phyloP scores from a whole-genome alignment of 2,113 vertebrate species.

The Galeopterus variegatus region DNA sequence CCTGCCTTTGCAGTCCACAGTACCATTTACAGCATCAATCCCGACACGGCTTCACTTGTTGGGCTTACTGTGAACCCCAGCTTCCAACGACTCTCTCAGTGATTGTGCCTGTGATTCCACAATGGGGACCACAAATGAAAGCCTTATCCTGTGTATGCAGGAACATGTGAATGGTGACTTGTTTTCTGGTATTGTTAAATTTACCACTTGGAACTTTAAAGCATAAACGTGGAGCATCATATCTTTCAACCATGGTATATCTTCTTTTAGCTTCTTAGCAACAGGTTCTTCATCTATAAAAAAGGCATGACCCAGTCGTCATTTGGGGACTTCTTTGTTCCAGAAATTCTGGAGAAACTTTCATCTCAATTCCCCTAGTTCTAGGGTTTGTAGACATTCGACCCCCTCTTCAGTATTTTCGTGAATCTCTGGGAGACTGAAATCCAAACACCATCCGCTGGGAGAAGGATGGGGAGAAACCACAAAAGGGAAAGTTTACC shows the following conservation, averaged over 20 bases:
- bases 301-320: not conserved
- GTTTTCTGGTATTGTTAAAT: not conserved
- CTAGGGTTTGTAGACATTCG: not conserved
- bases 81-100: not conserved
- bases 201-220: not conserved
- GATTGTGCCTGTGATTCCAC: not conserved
- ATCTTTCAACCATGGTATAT: too few relatives aligned
- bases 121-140: not conserved
- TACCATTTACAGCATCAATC: too few relatives aligned
- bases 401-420: not conserved
- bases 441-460: not conserved
- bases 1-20: not conserved
- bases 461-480: not conserved
- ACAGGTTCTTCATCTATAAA: not conserved
- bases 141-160: not conserved
- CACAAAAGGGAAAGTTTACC: not conserved
- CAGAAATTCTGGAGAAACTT: not conserved
- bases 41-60: not conserved
- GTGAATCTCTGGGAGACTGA: not conserved
- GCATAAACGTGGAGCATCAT: too few relatives aligned
- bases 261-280: not conserved
- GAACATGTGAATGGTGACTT: not conserved
- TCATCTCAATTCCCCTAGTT: not conserved
- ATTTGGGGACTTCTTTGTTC: not conserved
- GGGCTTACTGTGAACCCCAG: fast-evolving